Percentiles rank a stretch among this genome's conserved stretches.
Conservation (phyloP, 2,113 vertebrate genomes). For the Cynopterus brachyotis region DNA sequence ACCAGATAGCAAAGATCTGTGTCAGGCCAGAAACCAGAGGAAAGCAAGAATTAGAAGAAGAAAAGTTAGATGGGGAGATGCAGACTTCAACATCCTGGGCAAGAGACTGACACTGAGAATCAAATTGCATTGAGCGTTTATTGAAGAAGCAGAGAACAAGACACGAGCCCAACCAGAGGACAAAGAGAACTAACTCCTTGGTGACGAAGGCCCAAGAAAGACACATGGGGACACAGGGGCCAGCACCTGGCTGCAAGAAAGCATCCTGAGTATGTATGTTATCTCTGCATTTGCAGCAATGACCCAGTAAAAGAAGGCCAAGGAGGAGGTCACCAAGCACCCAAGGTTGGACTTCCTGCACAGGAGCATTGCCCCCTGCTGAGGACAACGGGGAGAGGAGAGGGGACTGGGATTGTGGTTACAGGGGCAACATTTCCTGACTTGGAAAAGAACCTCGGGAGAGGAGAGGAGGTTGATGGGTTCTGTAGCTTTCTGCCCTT, state of each 20-base stretch:
- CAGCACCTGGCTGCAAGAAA: not conserved
- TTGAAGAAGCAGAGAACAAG: constrained; percentile 40
- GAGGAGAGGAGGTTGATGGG: not conserved
- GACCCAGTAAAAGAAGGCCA: not conserved
- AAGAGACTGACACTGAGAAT: not conserved
- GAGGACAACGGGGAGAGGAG: not conserved
- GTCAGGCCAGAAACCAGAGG: not conserved
- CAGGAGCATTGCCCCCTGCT: fast-evolving
- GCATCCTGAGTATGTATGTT: not conserved
- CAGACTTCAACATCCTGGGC: not conserved
- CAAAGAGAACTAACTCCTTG: not conserved
- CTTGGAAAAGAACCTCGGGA: not conserved
- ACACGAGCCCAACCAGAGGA: not conserved
- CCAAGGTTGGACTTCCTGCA: not conserved
- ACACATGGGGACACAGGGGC: not conserved
- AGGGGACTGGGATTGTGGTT: not conserved
- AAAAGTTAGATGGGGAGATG: not conserved
- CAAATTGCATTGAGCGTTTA: constrained; percentile 41
- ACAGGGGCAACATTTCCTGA: not conserved
- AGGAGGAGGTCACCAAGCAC: not conserved
- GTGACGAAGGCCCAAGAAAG: not conserved
- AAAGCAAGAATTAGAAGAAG: not conserved
- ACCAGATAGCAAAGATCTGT: fast-evolving
- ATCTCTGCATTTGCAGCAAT: not conserved
- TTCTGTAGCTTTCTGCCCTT: not conserved